Evolutionary conservation across 1,140 invertebrate genomes (phyloP), one percentile per base, ranked within the genome.

Genomic region (Centruroides sculpturatus): DNA sequence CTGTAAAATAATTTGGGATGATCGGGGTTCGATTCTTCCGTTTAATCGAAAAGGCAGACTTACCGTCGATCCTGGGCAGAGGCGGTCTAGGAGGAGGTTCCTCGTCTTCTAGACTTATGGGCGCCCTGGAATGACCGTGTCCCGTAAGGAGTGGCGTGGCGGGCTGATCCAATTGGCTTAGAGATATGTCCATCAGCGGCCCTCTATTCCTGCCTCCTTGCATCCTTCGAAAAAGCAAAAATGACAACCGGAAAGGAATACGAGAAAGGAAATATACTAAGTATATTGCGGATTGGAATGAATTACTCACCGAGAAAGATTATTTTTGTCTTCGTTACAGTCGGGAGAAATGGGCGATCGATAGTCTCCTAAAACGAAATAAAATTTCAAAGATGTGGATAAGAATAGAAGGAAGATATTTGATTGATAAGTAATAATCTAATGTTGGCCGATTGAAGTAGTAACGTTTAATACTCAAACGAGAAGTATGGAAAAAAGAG

Each of bases 21-120:
- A 34, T n/a, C 49, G 49, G 1, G 34, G 49, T 12, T 51, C 12
- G 34, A 23, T 23, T 23, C 23, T 23, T 23, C 23, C 23, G 23
- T 23, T 23, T 23, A 23, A 23, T 23, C 1, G 23, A 23, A 23
- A 23, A 23, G 49, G 49, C 49, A n/a, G 49, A 47, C 35, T 41
- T 50, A 85, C 86, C 86, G 76, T 87, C 86, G 57, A 82, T 81
- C 68, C 86, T 78, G 3, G 90, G 90, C 3, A 90, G 87, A 7
- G 90, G 89, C n/a, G 90, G 89, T 64, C 72, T 65, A 35, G 88
- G 87, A 4, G 88, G 87, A 67, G 86, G 82, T 35, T 82, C 82
- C 0, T 72, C 74, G 35, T 61, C 68, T 56, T 75, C 72, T 54
- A 64, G n/a, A 0, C 56, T 57, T 34, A 56, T 55, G 59, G 49